Evolutionary conservation across 1,140 invertebrate genomes (phyloP).

Genomic region (Solenopsis invicta): DNA sequence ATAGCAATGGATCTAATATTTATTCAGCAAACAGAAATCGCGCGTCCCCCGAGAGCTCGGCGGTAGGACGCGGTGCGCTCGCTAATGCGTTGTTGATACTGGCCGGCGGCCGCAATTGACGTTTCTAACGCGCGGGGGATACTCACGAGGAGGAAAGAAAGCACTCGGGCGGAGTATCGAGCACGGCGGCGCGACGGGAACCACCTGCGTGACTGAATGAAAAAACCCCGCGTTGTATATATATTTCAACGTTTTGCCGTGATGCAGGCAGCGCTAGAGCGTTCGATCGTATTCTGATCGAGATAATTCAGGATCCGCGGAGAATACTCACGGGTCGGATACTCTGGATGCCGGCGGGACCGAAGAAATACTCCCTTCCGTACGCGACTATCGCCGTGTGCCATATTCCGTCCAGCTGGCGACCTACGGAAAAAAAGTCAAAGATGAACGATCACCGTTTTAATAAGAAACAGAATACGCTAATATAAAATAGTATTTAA

Average conservation of each 20-base stretch:
- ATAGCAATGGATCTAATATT: neutral
- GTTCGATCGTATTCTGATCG: neutral
- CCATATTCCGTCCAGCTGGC: conserved; percentile 94
- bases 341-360: conserved; percentile 92
- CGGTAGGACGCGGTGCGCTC: neutral
- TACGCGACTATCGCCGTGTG: conserved; percentile 95
- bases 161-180: conserved; percentile 36
- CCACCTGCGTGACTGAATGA: conserved; percentile 45
- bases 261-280: conserved; percentile 18
- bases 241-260: conserved; percentile 8
- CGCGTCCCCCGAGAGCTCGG: neutral
- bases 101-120: neutral
- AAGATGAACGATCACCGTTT: conserved; percentile 28
- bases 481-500: neutral
- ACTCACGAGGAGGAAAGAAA: conserved; percentile 52
- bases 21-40: neutral
- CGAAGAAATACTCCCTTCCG: conserved; percentile 96
- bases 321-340: conserved; percentile 91
- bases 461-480: neutral
- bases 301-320: neutral
- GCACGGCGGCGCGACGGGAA: conserved; percentile 21
- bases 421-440: conserved; percentile 87
- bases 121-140: conserved; percentile 4
- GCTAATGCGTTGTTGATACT: conserved; percentile 35
- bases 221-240: conserved; percentile 12